A percentile compares a stretch with the other conserved stretches of the same genome.
Evolutionary conservation across 37 sponge, comb jelly and placozoan genomes (phyloP).

Genomic region (Haliclona indistincta): DNA sequence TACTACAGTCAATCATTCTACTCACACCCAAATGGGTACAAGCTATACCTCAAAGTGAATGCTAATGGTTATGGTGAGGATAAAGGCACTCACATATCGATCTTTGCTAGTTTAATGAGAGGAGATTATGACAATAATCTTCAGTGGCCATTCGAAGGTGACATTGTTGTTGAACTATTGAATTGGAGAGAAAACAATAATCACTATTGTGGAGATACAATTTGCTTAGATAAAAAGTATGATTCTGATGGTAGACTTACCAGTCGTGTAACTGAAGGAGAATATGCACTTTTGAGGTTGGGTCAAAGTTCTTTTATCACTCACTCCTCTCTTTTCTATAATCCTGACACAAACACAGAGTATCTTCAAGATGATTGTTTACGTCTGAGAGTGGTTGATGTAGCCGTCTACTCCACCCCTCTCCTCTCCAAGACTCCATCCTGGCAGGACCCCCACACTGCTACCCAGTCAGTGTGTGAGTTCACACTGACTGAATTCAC

Average conservation of each 20-base stretch:
- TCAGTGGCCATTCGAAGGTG: slow-evolving; percentile 3
- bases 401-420: too few species aligned
- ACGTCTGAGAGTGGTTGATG: neutral
- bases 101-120: slow-evolving; percentile 1
- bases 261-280: neutral
- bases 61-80: neutral
- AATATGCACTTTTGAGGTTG: neutral
- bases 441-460: too few species aligned
- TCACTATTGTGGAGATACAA: neutral
- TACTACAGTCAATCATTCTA: neutral
- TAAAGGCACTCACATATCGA: neutral
- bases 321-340: neutral
- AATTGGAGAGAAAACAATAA: neutral
- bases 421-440: too few species aligned
- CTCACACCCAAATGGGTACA: neutral
- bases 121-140: slow-evolving; percentile 2
- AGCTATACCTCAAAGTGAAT: neutral
- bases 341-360: neutral
- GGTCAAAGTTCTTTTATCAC: neutral
- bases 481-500: too few species aligned
- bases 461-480: too few species aligned
- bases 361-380: slow-evolving; percentile 14
- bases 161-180: neutral
- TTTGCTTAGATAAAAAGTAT: neutral
- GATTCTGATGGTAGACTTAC: neutral